Conservation (phyloP, 2,797 vertebrate genomes). For the Danio tinwini region DNA sequence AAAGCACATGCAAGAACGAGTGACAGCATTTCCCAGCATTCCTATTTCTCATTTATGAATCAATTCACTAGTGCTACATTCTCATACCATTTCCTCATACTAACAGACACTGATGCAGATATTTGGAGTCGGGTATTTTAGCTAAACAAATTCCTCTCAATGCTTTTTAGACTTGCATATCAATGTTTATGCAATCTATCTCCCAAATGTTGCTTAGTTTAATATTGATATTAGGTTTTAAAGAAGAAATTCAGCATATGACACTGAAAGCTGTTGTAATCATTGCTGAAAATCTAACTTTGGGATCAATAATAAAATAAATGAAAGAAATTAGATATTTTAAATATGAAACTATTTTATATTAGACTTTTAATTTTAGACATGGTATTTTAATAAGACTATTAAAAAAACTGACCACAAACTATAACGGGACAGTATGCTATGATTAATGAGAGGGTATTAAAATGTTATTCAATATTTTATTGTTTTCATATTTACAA, state of each 20-base stretch:
- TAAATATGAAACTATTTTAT: not conserved
- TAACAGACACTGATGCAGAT: not conserved
- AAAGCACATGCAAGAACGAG: slow-evolving; percentile 60
- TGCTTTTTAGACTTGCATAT: not conserved
- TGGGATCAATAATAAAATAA: not conserved
- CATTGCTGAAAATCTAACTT: not conserved
- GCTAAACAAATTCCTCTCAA: not conserved
- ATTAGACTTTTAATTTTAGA: too few relatives aligned
- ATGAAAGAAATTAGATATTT: not conserved
- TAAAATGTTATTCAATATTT: not conserved
- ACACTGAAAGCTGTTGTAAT: not conserved
- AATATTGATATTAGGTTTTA: too few relatives aligned
- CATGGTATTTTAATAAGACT: not conserved
- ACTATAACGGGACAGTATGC: not conserved
- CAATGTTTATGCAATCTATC: not conserved
- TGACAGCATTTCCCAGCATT: slow-evolving; percentile 53
- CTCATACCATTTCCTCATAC: not conserved
- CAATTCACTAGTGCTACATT: slow-evolving; percentile 17
- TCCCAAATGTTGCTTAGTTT: not conserved
- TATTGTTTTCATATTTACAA: not conserved
- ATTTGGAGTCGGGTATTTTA: not conserved
- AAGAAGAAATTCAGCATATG: not conserved
- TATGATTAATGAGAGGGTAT: not conserved
- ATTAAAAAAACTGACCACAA: not conserved
- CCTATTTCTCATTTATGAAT: slow-evolving; percentile 40